A percentile compares a stretch with the other conserved stretches of the same genome.
Evolutionary conservation across 2,888 invertebrate genomes (phyloP).

Genomic region (Cordilura impudica): DNA sequence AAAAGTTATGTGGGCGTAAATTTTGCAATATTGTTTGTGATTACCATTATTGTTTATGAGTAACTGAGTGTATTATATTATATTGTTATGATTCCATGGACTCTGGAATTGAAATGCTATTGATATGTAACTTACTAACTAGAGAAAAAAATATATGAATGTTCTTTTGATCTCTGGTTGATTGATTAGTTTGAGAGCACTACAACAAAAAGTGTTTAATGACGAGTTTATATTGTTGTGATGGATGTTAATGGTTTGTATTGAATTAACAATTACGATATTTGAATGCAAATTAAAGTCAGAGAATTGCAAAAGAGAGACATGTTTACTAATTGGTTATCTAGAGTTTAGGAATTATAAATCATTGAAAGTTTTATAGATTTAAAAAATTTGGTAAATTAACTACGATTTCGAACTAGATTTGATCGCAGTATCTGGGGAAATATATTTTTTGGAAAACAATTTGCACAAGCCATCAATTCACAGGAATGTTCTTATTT

Average conservation of each 20-base stretch:
- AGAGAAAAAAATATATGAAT: slow-evolving; percentile 14
- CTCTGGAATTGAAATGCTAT: slow-evolving; percentile 18
- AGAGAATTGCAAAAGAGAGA: slow-evolving; percentile 4
- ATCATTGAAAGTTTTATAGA: too few relatives aligned
- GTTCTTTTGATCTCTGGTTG: slow-evolving; percentile 53
- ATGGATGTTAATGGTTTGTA: slow-evolving; percentile 53
- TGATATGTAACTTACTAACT: background rate
- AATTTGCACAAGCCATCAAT: too few relatives aligned
- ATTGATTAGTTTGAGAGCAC: slow-evolving; percentile 49
- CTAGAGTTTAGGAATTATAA: too few relatives aligned
- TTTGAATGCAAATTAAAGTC: background rate
- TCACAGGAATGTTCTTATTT: too few relatives aligned
- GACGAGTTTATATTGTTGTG: slow-evolving; percentile 49
- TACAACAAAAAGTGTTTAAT: slow-evolving; percentile 4
- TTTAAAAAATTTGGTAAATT: too few relatives aligned
- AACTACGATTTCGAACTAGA: too few relatives aligned
- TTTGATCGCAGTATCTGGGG: too few relatives aligned
- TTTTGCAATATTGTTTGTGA: slow-evolving; percentile 36
- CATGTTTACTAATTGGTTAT: too few relatives aligned
- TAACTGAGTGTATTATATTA: slow-evolving; percentile 2
- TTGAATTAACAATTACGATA: slow-evolving; percentile 56
- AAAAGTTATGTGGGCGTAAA: slow-evolving; percentile 59
- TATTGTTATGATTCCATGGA: slow-evolving; percentile 31
- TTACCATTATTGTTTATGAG: slow-evolving; percentile 7
- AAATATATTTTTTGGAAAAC: too few relatives aligned